These are phyloP conservation scores for Lasaia peninsularis DNA, from an alignment of 1,140 invertebrate genomes.

Conservation along the genomic window DNA sequence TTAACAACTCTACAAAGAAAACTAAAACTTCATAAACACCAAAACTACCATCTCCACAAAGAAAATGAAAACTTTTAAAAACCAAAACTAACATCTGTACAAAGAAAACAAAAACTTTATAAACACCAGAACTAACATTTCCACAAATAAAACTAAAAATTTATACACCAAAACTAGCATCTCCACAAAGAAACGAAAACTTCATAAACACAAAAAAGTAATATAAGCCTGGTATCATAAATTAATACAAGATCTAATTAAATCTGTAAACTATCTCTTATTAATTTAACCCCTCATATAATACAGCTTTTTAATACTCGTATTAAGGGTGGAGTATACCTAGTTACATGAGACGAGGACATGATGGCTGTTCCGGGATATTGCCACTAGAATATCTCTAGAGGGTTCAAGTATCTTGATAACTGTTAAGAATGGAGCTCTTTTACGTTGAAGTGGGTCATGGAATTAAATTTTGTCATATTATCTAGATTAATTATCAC, in stretches of 20 bases:
- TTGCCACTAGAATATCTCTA: constrained; percentile 26
- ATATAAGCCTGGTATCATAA: too few species aligned
- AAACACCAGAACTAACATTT: too few species aligned
- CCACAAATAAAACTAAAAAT: too few species aligned
- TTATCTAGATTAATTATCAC: not conserved
- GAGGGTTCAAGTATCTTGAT: constrained; percentile 19
- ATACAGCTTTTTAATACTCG: not conserved
- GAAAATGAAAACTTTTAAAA: too few species aligned
- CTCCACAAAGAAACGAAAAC: too few species aligned
- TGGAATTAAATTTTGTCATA: not conserved
- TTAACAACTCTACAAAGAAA: too few species aligned
- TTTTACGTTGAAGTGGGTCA: constrained; percentile 6
- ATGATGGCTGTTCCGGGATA: constrained; percentile 17
- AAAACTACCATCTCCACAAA: too few species aligned
- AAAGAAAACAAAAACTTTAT: too few species aligned
- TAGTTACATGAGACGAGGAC: constrained; percentile 17
- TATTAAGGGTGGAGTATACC: not conserved
- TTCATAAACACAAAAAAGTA: too few species aligned
- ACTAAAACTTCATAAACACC: too few species aligned
- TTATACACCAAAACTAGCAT: too few species aligned
- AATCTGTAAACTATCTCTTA: not conserved
- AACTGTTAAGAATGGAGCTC: constrained; percentile 18
- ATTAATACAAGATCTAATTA: not conserved
- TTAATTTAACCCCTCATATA: constrained; percentile 1
- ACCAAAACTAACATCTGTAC: too few species aligned